A percentile compares a stretch with the other conserved stretches of the same genome.
phyloP scores from a whole-genome alignment of 2,797 vertebrate species.

The Lerista edwardsae region DNA sequence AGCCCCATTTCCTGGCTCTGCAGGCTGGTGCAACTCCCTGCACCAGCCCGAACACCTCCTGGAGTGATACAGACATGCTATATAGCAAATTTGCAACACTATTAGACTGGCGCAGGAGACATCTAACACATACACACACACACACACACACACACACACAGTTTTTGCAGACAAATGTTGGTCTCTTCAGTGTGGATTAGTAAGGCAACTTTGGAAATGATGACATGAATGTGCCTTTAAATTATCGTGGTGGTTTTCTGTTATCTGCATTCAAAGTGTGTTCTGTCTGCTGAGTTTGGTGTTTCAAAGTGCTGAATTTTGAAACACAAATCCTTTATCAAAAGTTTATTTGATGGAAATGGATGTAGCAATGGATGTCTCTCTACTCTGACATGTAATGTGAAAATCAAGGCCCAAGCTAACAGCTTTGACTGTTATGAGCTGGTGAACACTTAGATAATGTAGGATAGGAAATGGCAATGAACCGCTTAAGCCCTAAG shows the following conservation, averaged over 20 bases:
- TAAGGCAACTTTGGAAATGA: neutral
- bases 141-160: too few species aligned
- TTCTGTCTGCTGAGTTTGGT: neutral
- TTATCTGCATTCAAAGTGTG: neutral
- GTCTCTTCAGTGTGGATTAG: too few species aligned
- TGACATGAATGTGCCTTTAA: neutral
- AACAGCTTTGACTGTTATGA: slow-evolving; percentile 4
- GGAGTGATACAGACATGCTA: too few species aligned
- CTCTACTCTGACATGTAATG: neutral
- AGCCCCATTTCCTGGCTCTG: too few species aligned
- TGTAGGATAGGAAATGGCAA: neutral
- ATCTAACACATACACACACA: too few species aligned
- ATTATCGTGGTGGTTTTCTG: neutral
- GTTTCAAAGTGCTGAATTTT: neutral
- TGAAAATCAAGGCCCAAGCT: neutral
- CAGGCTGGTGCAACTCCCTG: too few species aligned
- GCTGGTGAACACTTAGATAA: neutral
- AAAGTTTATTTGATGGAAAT: neutral
- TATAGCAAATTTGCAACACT: too few species aligned
- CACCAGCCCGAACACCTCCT: too few species aligned
- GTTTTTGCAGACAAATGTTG: too few species aligned
- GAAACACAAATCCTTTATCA: neutral
- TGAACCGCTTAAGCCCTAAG: slow-evolving; percentile 13
- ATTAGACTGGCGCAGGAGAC: too few species aligned
- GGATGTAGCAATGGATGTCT: neutral